Evolutionary conservation across 2,888 invertebrate species (phyloP), one percentile per base, ranked within the genome.

Genomic region (Parnassius glacialis): DNA sequence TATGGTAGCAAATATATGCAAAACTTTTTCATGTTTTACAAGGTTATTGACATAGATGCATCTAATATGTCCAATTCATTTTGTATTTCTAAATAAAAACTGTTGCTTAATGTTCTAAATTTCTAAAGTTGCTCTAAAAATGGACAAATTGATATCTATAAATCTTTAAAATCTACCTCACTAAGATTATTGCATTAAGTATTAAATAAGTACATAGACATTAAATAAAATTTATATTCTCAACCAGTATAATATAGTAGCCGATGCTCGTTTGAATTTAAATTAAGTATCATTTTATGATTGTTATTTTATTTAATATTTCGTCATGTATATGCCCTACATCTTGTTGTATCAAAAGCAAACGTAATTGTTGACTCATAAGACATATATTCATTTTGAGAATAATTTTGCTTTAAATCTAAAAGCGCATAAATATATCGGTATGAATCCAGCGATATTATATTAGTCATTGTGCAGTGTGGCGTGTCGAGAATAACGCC

Each of bases 31-130:
- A 70, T 73, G 78, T 73, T 71, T 74, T 74, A 79, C 90, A 87
- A 90, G 87, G 89, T 88, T 87, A 87, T 85, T 88, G 87, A 85
- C 87, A 87, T 78, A 86, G 74, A 82, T 85, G 80, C 75, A 78
- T 80, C 76, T 78, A 75, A 79, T 78, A 79, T 75, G 76, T 72
- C 76, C 74, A 74, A 78, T 78, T 79, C 72, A 70, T 80, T 78
- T 78, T 74, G 71, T 80, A 81, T 88, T 85, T 80, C 86, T 75
- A 81, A 84, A 87, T 74, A 79, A 76, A 68, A 75, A 64, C 75
- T 75, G 75, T 83, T 84, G 78, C 81, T 73, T 81, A 84, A 87
- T 81, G 74, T 70, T 61, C 74, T 84, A 5, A 34, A 34, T 34
- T 80, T 84, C 82, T 75, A 85, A 79, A 85, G 84, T 81, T 67